Evolutionary conservation across 2,888 invertebrate genomes (phyloP).

Genomic region (Drosophila planitibia): DNA sequence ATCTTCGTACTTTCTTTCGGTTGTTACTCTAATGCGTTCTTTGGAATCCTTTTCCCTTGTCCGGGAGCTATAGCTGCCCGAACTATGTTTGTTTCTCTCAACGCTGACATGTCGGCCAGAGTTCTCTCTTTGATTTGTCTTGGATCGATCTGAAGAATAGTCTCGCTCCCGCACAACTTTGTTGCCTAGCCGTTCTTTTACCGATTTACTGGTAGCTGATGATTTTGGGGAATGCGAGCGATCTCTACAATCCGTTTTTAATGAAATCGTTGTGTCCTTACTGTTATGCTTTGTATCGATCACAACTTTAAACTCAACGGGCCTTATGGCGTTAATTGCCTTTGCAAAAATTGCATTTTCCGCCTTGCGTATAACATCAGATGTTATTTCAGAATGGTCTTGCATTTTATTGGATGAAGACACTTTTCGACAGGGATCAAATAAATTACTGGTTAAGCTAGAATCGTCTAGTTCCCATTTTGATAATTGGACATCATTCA

Average conservation of each 20-base stretch:
- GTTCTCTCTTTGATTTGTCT: conserved; percentile 35
- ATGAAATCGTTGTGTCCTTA: conserved; percentile 83
- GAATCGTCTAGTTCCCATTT: conserved; percentile 97
- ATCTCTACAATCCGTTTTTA: conserved; percentile 64
- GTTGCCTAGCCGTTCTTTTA: conserved; percentile 92
- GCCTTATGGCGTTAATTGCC: conserved; percentile 92
- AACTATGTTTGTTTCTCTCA: conserved; percentile 34
- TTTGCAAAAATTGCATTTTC: conserved; percentile 97
- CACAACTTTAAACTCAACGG: conserved; percentile 87
- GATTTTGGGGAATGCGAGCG: conserved; percentile 66
- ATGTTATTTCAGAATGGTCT: conserved; percentile 90
- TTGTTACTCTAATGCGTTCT: conserved; percentile 25
- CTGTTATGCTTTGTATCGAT: conserved; percentile 85
- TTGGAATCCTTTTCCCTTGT: conserved; percentile 53
- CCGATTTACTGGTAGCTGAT: conserved; percentile 85
- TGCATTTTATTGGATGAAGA: conserved; percentile 83
- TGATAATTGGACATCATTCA: conserved; percentile 90
- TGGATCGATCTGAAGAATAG: conserved; percentile 57
- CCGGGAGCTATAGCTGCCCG: conserved; percentile 41
- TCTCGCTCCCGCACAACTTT: conserved; percentile 70
- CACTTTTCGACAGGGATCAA: conserved; percentile 86
- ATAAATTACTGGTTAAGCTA: conserved; percentile 86
- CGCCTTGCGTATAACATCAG: conserved; percentile 94
- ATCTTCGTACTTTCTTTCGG: conserved; percentile 37
- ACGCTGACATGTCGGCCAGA: conserved; percentile 30